Evolutionary conservation across 1,140 invertebrate genomes (phyloP).

Genomic region (Paraescarpia echinospica): DNA sequence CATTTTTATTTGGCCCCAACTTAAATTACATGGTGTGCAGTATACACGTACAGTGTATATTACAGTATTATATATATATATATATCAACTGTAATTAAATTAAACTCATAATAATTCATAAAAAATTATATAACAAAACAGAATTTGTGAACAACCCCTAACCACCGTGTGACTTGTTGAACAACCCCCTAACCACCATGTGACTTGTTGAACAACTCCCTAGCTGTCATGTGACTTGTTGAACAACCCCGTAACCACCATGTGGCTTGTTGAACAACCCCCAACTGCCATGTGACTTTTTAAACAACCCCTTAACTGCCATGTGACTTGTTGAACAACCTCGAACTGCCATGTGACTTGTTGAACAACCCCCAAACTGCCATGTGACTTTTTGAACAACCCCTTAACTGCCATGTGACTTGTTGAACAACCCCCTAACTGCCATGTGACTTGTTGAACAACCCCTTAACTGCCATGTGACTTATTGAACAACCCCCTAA

Average conservation of each 20-base stretch:
- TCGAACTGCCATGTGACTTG: not conserved
- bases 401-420: not conserved
- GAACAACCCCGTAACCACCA: too few species aligned
- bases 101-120: too few species aligned
- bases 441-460: not conserved
- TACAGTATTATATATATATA: too few species aligned
- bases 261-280: not conserved
- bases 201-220: not conserved
- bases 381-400: not conserved
- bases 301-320: slow-evolving; percentile 25
- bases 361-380: not conserved
- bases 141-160: too few species aligned
- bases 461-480: too few species aligned
- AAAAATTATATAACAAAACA: too few species aligned
- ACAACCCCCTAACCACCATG: too few species aligned
- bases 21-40: too few species aligned
- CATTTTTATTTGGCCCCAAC: too few species aligned
- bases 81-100: too few species aligned
- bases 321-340: not conserved
- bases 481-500: not conserved
- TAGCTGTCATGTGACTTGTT: not conserved
- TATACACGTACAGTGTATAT: too few species aligned
- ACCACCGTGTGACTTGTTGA: not conserved
- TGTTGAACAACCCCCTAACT: not conserved
- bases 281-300: not conserved